Percentiles rank a stretch among this genome's conserved stretches.
Evolutionary conservation across 2,113 vertebrate species (phyloP).

Genomic region (Eulemur macaco): DNA sequence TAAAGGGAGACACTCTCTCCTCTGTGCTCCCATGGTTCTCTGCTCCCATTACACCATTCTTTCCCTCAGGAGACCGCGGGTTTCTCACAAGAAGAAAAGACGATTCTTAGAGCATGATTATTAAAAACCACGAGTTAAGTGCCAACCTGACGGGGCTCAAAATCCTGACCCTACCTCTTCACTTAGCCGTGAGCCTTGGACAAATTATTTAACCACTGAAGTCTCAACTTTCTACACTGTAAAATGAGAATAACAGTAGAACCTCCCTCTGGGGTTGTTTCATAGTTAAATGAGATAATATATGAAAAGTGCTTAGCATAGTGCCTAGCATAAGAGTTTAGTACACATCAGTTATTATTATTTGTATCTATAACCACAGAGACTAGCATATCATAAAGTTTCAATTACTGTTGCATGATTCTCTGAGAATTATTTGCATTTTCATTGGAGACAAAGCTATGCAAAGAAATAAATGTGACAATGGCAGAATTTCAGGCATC

Average conservation of each 20-base stretch:
- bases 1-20: accelerated
- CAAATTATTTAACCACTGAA: background rate
- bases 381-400: background rate
- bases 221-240: background rate
- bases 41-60: background rate
- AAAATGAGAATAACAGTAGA: background rate
- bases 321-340: background rate
- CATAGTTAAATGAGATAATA: background rate
- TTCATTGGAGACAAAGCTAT: background rate
- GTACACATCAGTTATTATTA: background rate
- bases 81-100: background rate
- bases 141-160: background rate
- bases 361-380: background rate
- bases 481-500: background rate
- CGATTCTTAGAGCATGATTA: background rate
- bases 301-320: background rate
- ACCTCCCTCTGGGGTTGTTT: background rate
- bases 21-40: background rate
- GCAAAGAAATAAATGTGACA: background rate
- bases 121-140: background rate
- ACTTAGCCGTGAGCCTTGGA: background rate
- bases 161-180: background rate
- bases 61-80: accelerated
- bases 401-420: background rate
- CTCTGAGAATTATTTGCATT: background rate